Conservation (phyloP, 2,888 invertebrate genomes). For the Gryllus longicercus region DNA sequence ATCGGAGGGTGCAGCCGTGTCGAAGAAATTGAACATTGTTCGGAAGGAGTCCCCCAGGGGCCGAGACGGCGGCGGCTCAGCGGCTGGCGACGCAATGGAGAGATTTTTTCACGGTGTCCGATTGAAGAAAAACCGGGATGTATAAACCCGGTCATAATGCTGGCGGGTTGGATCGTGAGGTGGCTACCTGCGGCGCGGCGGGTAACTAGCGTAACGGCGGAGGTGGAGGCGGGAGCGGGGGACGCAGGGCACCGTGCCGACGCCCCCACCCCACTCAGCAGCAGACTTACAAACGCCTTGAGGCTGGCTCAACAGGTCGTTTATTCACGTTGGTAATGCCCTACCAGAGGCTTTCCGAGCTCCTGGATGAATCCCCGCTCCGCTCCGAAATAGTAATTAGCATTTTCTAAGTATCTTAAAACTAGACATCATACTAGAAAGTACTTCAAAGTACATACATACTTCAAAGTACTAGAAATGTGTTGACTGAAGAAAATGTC, state of each 20-base stretch:
- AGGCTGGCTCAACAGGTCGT: too few species aligned
- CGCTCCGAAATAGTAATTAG: too few species aligned
- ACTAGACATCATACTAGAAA: too few species aligned
- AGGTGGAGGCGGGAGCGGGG: neutral
- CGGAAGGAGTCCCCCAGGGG: constrained; percentile 4
- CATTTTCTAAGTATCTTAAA: too few species aligned
- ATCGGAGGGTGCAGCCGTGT: neutral
- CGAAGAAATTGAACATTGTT: constrained; percentile 3
- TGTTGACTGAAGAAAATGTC: too few species aligned
- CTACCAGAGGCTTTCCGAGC: too few species aligned
- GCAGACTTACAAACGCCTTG: too few species aligned
- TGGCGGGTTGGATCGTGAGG: constrained; percentile 17
- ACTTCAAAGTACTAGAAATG: too few species aligned
- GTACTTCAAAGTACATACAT: too few species aligned
- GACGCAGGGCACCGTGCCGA: neutral
- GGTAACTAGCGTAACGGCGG: constrained; percentile 9
- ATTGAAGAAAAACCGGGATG: constrained; percentile 8
- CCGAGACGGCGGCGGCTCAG: neutral
- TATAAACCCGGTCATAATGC: constrained; percentile 11
- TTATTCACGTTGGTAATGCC: too few species aligned
- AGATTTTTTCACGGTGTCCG: constrained; percentile 1
- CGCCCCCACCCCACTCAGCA: too few species aligned
- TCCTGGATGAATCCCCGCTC: too few species aligned
- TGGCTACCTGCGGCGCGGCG: constrained; percentile 5
- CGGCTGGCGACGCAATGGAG: neutral